A percentile compares a stretch with the other conserved stretches of the same genome.
Conservation (phyloP, 2,888 invertebrate genomes). For the Luperina testacea region DNA sequence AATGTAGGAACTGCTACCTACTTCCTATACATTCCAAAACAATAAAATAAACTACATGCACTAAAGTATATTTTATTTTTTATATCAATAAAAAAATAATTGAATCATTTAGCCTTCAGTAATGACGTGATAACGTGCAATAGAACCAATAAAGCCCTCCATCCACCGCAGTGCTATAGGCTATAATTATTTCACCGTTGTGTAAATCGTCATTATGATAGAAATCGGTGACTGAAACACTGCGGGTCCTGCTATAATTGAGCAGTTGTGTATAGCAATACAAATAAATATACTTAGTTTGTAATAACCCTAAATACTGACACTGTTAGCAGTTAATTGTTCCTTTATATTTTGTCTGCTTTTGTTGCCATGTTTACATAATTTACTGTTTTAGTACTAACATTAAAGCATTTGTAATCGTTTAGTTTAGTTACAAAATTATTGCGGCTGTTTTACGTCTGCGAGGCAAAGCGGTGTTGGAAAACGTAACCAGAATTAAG, state of each 20-base stretch:
- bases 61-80: slow-evolving; percentile 21
- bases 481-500: not conserved
- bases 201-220: slow-evolving; percentile 69
- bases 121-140: slow-evolving; percentile 53
- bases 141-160: slow-evolving; percentile 52
- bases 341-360: slow-evolving; percentile 54
- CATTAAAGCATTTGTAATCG: slow-evolving; percentile 57
- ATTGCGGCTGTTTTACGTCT: slow-evolving; percentile 37
- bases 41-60: slow-evolving; percentile 17
- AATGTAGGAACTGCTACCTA: not conserved
- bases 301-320: slow-evolving; percentile 65
- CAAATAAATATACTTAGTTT: slow-evolving; percentile 61
- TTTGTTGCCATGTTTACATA: slow-evolving; percentile 57
- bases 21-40: not conserved
- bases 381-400: slow-evolving; percentile 47
- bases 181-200: slow-evolving; percentile 60
- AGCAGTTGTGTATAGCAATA: slow-evolving; percentile 58
- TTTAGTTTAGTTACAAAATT: slow-evolving; percentile 52
- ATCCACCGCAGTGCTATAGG: slow-evolving; percentile 38
- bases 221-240: slow-evolving; percentile 62
- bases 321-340: slow-evolving; percentile 56
- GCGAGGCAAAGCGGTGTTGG: slow-evolving; percentile 19
- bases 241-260: slow-evolving; percentile 57
- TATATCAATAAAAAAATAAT: slow-evolving; percentile 39
- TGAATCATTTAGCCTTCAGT: slow-evolving; percentile 19